Evolutionary conservation across 2,797 vertebrate genomes (phyloP).

Genomic region (Catamblyrhynchus diadema): DNA sequence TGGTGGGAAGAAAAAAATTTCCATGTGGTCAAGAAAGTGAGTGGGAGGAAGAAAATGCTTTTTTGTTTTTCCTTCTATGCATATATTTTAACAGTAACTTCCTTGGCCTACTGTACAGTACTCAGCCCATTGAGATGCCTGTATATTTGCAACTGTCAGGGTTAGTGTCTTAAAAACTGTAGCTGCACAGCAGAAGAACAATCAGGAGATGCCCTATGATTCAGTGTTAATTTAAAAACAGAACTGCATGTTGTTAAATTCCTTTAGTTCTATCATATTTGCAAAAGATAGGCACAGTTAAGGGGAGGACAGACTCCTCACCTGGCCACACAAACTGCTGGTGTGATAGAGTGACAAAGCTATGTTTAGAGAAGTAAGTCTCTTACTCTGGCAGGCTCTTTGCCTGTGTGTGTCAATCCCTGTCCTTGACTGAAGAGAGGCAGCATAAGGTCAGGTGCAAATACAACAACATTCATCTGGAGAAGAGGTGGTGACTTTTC

Average conservation of each 20-base stretch:
- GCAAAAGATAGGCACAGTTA: background rate
- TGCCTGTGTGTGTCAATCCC: background rate
- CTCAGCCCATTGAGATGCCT: background rate
- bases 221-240: background rate
- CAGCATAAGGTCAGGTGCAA: slow-evolving; percentile 15
- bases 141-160: background rate
- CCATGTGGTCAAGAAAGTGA: background rate
- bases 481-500: background rate
- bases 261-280: background rate
- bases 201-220: background rate
- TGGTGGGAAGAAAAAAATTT: background rate
- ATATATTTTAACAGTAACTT: background rate
- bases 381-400: background rate
- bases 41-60: background rate
- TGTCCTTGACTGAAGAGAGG: slow-evolving; percentile 3
- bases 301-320: background rate
- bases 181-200: background rate
- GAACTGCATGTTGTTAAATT: background rate
- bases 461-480: background rate
- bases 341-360: background rate
- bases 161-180: background rate
- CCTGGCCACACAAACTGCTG: background rate
- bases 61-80: background rate
- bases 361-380: background rate
- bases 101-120: background rate